Evolutionary conservation across 2,797 vertebrate species (phyloP).

Genomic region (Nothura maculosa): DNA sequence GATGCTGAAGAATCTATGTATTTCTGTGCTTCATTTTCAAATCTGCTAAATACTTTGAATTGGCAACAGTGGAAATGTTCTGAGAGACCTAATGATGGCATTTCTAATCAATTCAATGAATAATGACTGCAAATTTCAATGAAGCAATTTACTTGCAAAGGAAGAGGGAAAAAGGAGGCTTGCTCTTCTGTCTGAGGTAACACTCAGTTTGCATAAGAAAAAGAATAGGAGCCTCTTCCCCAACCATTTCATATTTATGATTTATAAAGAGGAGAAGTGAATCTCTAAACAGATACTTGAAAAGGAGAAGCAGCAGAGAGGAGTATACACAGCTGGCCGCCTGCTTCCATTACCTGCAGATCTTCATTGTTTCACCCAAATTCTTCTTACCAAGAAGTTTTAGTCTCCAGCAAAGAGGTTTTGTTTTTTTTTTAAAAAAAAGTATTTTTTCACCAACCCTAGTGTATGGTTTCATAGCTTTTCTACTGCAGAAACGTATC

Average conservation of each 20-base stretch:
- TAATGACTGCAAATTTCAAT: conserved; percentile 52
- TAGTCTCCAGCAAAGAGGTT: not conserved
- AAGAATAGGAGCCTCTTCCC: not conserved
- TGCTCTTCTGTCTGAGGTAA: not conserved
- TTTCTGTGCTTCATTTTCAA: conserved; percentile 51
- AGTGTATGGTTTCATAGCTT: not conserved
- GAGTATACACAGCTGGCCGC: not conserved
- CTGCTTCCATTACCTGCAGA: not conserved
- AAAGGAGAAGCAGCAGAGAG: not conserved
- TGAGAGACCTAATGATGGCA: conserved; percentile 34
- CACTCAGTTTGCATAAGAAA: not conserved
- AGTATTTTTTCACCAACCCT: not conserved
- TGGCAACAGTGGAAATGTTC: conserved; percentile 22
- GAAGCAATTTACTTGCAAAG: conserved; percentile 19
- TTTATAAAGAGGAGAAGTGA: not conserved
- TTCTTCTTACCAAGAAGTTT: not conserved
- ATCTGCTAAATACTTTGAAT: not conserved
- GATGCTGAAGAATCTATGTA: not conserved
- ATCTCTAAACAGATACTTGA: not conserved
- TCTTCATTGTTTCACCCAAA: not conserved
- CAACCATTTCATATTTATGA: conserved; percentile 18
- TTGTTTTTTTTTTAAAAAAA: too few species aligned
- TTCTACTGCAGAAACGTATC: not conserved
- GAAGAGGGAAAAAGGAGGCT: not conserved
- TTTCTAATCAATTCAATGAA: conserved; percentile 52